Percentiles rank a stretch among this genome's conserved stretches.
Evolutionary conservation across 2,113 vertebrate species (phyloP).

Genomic region (Mesoclemmys tuberculata): DNA sequence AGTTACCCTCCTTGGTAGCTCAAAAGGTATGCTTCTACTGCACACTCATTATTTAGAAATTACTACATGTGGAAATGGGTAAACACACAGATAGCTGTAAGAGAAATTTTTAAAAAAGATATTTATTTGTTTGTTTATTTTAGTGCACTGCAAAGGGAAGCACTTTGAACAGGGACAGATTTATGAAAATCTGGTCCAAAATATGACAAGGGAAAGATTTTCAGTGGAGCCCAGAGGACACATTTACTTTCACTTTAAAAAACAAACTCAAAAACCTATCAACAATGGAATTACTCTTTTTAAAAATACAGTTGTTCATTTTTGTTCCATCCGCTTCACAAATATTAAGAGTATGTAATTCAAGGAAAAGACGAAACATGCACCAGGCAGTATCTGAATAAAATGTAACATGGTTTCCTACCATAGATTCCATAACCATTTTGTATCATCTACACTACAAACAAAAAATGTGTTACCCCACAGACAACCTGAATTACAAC

Average conservation of each 20-base stretch:
- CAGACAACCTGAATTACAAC: background rate
- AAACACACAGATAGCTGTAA: no score
- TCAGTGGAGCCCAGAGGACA: background rate
- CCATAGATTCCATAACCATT: background rate
- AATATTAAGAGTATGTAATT: rapidly evolving
- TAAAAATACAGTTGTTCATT: background rate
- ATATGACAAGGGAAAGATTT: background rate
- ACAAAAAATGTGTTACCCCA: background rate
- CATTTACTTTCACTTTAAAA: background rate
- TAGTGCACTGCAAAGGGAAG: no score
- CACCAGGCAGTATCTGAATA: no score
- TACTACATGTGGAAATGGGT: no score
- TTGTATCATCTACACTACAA: background rate
- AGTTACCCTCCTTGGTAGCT: no score
- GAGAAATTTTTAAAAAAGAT: no score
- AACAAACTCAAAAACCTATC: no score
- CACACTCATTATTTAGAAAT: no score
- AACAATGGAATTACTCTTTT: background rate
- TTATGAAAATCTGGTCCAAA: background rate
- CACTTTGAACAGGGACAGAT: background rate
- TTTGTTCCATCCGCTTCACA: background rate
- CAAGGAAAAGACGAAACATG: background rate
- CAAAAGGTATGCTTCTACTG: no score
- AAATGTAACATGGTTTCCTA: rapidly evolving
- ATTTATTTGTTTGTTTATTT: no score